phyloP scores from a whole-genome alignment of 2,888 invertebrate genomes.

The Caenorhabditis sp. region DNA sequence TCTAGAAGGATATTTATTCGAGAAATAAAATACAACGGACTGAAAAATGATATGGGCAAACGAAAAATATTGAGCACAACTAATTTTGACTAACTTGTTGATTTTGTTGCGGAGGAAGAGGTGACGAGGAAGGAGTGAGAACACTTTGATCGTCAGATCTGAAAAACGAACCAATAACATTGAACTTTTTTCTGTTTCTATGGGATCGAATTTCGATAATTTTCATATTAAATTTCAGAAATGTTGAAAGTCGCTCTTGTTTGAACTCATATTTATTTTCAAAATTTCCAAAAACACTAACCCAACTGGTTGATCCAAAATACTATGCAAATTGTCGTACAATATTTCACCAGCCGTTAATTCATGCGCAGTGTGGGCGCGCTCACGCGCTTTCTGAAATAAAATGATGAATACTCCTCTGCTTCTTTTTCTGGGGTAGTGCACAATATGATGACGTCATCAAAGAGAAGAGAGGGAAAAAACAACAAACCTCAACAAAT shows the following conservation, averaged over 20 bases:
- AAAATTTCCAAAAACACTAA: background rate
- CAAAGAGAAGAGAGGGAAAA: background rate
- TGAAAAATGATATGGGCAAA: background rate
- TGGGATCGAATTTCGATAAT: background rate
- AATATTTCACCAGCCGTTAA: constrained; percentile 17
- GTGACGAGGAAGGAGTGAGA: background rate
- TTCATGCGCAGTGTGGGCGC: constrained; percentile 25
- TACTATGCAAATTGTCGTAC: constrained; percentile 23
- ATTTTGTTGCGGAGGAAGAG: no score
- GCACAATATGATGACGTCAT: background rate
- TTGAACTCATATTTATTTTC: background rate
- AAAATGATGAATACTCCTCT: background rate
- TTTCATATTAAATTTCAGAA: background rate
- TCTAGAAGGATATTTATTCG: background rate
- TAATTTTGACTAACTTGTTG: background rate
- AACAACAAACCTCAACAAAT: constrained; percentile 45
- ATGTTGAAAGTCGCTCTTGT: no score
- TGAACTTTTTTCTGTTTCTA: background rate
- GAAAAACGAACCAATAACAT: background rate
- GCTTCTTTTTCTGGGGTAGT: background rate
- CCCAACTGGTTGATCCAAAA: constrained; percentile 26
- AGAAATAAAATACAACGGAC: background rate
- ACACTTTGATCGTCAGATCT: background rate
- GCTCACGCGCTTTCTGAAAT: constrained; percentile 42
- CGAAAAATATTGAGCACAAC: background rate